A percentile compares a stretch with the other conserved stretches of the same genome.
phyloP scores from a whole-genome alignment of 2,797 vertebrate genomes.

The Ptychobarbus kaznakovi region DNA sequence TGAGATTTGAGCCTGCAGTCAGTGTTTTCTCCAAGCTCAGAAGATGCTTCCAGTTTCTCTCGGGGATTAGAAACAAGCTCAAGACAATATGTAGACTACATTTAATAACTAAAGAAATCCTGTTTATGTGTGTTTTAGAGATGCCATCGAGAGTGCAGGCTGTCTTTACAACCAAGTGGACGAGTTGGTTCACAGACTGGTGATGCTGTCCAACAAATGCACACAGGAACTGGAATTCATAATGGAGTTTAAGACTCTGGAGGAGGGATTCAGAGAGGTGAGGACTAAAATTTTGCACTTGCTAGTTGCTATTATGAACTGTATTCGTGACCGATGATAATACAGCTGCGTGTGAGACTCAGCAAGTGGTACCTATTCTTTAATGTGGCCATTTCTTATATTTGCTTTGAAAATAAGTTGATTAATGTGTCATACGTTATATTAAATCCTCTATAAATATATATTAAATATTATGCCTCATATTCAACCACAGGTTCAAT shows the following conservation, averaged over 20 bases:
- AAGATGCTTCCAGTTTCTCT: constrained; percentile 21
- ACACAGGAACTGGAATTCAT: constrained; percentile 85
- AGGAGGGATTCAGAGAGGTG: constrained; percentile 84
- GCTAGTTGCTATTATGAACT: not conserved
- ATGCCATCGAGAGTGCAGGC: constrained; percentile 76
- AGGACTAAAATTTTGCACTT: constrained; percentile 46
- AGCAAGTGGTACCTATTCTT: not conserved
- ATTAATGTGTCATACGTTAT: not conserved
- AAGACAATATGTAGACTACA: not conserved
- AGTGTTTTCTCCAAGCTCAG: not conserved
- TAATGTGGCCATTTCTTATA: not conserved
- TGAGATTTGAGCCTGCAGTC: constrained; percentile 15
- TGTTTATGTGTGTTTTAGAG: constrained; percentile 67
- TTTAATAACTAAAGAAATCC: not conserved
- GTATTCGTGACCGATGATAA: not conserved
- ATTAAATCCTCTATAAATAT: not conserved
- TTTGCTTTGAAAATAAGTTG: not conserved
- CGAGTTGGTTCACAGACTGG: constrained; percentile 88
- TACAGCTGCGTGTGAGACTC: not conserved
- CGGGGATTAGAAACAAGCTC: constrained; percentile 8
- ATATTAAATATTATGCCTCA: not conserved
- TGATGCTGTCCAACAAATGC: constrained; percentile 86
- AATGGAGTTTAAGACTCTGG: constrained; percentile 80
- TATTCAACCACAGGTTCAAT: not conserved
- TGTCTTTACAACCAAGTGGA: constrained; percentile 87